These are phyloP conservation scores for Archilochus colubris DNA, from an alignment of 2,113 vertebrate species.

Conservation along the genomic window DNA sequence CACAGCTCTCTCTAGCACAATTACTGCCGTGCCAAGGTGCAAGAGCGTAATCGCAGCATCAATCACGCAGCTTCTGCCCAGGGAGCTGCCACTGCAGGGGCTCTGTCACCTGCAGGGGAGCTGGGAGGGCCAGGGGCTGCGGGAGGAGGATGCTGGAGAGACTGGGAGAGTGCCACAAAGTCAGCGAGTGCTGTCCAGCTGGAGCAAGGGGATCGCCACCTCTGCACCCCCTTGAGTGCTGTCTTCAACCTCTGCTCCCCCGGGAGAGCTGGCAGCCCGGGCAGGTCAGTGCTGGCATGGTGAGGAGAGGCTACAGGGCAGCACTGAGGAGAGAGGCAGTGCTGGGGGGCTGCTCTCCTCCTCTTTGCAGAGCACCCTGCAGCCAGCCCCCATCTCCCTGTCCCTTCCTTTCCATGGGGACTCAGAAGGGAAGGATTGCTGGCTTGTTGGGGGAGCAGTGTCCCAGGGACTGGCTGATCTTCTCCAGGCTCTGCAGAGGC, in stretches of 20 bases:
- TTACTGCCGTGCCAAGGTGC: slow-evolving; percentile 61
- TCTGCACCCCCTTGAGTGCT: fast-evolving
- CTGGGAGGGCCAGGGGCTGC: too few relatives aligned
- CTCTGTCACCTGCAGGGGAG: background rate
- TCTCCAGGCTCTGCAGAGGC: background rate
- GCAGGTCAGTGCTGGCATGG: background rate
- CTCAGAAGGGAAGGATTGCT: background rate
- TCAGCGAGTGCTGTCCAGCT: too few relatives aligned
- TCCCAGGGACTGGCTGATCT: background rate
- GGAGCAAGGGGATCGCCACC: background rate
- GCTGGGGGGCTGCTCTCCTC: background rate
- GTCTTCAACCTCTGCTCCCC: background rate
- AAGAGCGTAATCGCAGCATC: background rate
- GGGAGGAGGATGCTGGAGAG: too few relatives aligned
- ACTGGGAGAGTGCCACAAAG: background rate
- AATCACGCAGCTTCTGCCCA: background rate
- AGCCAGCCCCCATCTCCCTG: background rate
- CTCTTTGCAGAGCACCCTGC: background rate
- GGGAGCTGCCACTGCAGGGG: fast-evolving
- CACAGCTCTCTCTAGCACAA: slow-evolving; percentile 78
- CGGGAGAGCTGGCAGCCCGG: fast-evolving
- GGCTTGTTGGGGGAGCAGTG: fast-evolving
- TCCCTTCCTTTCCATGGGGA: fast-evolving
- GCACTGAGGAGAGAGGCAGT: fast-evolving
- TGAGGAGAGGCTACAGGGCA: fast-evolving